A percentile compares a stretch with the other conserved stretches of the same genome.
phyloP scores from a whole-genome alignment of 2,113 vertebrate genomes.

The Cyanocitta stelleri region DNA sequence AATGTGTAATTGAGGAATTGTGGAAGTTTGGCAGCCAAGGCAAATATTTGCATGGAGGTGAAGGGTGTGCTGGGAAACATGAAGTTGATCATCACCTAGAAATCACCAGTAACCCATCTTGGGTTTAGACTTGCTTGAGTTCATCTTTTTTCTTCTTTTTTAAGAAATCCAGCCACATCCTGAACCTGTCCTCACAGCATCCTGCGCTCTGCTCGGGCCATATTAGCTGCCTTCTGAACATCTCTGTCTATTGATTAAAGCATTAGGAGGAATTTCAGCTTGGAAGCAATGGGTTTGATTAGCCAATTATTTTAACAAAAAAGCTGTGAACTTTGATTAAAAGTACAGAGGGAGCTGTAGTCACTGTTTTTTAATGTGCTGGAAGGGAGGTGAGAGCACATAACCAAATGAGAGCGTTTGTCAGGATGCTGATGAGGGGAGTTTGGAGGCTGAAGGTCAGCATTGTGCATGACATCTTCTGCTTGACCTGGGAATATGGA shows the following conservation, averaged over 20 bases:
- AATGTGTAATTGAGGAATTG: not conserved
- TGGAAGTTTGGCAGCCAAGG: not conserved
- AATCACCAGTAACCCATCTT: not conserved
- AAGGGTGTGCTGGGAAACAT: not conserved
- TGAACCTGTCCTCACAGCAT: not conserved
- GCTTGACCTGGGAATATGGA: not conserved
- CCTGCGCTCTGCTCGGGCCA: not conserved
- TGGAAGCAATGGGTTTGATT: not conserved
- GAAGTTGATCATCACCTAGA: not conserved
- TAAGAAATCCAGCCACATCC: not conserved
- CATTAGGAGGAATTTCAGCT: not conserved
- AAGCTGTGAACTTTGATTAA: not conserved
- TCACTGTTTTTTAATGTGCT: not conserved
- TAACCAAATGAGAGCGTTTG: too few relatives aligned
- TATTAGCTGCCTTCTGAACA: not conserved
- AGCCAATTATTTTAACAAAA: not conserved
- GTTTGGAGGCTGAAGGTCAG: not conserved
- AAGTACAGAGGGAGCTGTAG: not conserved
- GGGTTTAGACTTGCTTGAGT: not conserved
- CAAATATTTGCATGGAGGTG: rapidly evolving
- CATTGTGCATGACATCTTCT: rapidly evolving
- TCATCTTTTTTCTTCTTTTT: not conserved
- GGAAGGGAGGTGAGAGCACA: not conserved
- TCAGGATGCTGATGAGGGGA: not conserved
- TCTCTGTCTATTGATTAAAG: not conserved